Percentiles rank a stretch among this genome's conserved stretches.
Evolutionary conservation across 2,113 vertebrate genomes (phyloP).

Genomic region (Mugil cephalus): DNA sequence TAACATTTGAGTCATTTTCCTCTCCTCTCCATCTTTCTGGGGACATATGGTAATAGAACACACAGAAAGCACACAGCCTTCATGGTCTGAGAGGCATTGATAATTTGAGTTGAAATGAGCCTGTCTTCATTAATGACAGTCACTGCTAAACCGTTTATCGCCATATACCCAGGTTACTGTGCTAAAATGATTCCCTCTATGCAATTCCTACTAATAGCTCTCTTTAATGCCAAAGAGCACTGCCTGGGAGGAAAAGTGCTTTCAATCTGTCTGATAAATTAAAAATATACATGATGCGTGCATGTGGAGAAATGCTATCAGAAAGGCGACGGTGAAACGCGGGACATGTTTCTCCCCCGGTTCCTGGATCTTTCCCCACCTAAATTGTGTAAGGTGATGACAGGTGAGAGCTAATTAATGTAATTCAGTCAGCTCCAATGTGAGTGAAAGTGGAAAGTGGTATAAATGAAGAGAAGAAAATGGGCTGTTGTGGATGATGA

Average conservation of each 20-base stretch:
- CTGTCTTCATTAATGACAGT: slow-evolving; percentile 74
- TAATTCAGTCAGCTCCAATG: slow-evolving; percentile 26
- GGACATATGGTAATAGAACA: slow-evolving; percentile 34
- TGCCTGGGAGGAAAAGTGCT: slow-evolving; percentile 41
- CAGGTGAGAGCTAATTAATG: slow-evolving; percentile 41
- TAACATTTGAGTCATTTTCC: slow-evolving; percentile 5
- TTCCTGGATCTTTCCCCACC: background rate
- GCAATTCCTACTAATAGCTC: slow-evolving; percentile 65
- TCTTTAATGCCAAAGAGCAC: slow-evolving; percentile 68
- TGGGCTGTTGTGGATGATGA: slow-evolving; percentile 7
- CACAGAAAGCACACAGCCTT: slow-evolving; percentile 35
- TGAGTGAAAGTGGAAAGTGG: slow-evolving; percentile 18
- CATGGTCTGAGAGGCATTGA: slow-evolving; percentile 67
- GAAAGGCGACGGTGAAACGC: slow-evolving; percentile 12
- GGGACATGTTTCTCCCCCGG: slow-evolving; percentile 6
- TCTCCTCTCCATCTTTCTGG: slow-evolving; percentile 28
- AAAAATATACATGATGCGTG: slow-evolving; percentile 44
- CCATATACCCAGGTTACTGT: slow-evolving; percentile 68
- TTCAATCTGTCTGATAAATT: slow-evolving; percentile 46
- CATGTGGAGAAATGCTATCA: slow-evolving; percentile 41
- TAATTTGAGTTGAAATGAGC: slow-evolving; percentile 75
- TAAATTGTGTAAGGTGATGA: slow-evolving; percentile 24
- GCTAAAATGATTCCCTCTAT: slow-evolving; percentile 56
- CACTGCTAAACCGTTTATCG: slow-evolving; percentile 72
- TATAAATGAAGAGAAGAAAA: slow-evolving; percentile 19